Conservation (phyloP, 2,797 vertebrate genomes). For the Vespertilio murinus region DNA sequence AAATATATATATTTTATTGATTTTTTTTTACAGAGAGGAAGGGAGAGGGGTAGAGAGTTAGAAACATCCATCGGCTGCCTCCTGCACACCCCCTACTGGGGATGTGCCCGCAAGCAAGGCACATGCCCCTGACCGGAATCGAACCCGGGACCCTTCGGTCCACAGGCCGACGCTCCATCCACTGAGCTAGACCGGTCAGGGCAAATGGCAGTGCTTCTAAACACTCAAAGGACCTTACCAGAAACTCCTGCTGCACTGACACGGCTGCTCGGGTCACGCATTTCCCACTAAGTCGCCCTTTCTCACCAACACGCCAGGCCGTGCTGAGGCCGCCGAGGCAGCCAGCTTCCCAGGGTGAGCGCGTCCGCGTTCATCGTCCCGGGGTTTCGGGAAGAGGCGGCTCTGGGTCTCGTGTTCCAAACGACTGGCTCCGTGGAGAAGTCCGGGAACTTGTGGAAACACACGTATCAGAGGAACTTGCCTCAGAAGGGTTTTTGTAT, state of each 20-base stretch:
- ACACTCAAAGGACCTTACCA: background rate
- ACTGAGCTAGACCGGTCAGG: too few species aligned
- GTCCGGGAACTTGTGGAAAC: background rate
- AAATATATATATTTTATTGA: too few species aligned
- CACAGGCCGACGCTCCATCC: too few species aligned
- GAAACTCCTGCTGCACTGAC: background rate
- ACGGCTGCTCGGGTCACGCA: background rate
- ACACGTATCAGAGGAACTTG: constrained; percentile 33
- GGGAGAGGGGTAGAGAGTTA: too few species aligned
- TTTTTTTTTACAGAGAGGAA: too few species aligned
- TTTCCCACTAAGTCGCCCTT: background rate
- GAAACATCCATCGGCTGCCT: too few species aligned
- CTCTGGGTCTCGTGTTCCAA: background rate
- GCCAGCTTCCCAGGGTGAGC: background rate
- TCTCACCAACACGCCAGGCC: background rate
- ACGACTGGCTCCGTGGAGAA: background rate
- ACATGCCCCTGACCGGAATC: too few species aligned
- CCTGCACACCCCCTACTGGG: too few species aligned
- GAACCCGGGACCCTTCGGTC: too few species aligned
- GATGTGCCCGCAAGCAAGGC: too few species aligned
- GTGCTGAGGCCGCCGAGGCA: background rate
- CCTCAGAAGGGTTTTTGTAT: background rate
- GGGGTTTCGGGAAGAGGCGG: background rate
- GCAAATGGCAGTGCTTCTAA: background rate
- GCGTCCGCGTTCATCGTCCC: background rate